A percentile compares a stretch with the other conserved stretches of the same genome.
phyloP scores from a whole-genome alignment of 92 coral and sea anemone species.

The Phymanthus crucifer region DNA sequence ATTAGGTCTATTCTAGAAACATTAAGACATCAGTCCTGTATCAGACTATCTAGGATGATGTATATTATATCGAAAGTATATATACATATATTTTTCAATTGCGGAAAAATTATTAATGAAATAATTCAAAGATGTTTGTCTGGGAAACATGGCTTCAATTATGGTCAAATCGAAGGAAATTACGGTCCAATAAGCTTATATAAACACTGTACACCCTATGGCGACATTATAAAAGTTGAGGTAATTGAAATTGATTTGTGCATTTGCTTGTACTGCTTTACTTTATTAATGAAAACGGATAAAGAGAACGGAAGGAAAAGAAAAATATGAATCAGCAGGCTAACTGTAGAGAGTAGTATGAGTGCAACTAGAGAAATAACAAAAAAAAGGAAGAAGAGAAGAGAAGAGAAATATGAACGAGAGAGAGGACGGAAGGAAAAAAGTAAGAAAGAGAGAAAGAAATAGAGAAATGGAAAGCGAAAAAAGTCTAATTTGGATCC shows the following conservation, averaged over 20 bases:
- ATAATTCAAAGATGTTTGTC: not conserved
- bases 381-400: not conserved
- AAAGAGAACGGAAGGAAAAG: not conserved
- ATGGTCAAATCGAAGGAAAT: not conserved
- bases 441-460: not conserved
- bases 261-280: no score
- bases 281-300: not conserved
- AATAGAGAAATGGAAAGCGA: not conserved
- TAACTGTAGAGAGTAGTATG: no score
- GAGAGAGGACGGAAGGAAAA: not conserved
- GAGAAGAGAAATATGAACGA: not conserved
- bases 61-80: no score
- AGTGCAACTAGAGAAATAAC: not conserved
- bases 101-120: no score
- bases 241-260: no score
- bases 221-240: not conserved
- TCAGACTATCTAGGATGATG: no score
- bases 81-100: no score
- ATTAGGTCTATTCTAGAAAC: no score
- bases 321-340: no score
- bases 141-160: not conserved
- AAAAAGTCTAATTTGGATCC: not conserved
- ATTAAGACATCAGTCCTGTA: no score
- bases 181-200: not conserved
- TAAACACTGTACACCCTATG: not conserved